Conservation (phyloP, 2,888 invertebrate species). For the Aelia acuminata region DNA sequence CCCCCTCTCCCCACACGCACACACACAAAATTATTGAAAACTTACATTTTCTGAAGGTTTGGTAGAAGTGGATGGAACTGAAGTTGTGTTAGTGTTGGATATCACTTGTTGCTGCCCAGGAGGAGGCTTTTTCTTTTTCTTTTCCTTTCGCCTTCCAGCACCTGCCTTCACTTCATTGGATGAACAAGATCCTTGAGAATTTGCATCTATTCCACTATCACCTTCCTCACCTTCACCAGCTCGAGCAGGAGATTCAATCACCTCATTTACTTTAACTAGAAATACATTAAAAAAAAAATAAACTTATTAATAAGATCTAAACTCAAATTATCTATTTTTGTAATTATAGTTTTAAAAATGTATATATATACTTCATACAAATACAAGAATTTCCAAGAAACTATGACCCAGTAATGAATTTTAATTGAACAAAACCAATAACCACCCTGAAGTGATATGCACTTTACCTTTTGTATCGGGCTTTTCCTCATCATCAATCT, state of each 20-base stretch:
- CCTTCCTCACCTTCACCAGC: constrained; percentile 82
- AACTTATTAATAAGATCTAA: too few species aligned
- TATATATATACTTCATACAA: not conserved
- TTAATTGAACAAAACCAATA: not conserved
- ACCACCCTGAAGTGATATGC: not conserved
- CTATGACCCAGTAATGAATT: not conserved
- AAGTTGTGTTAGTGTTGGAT: constrained; percentile 8
- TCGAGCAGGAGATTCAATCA: constrained; percentile 68
- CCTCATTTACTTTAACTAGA: constrained; percentile 58
- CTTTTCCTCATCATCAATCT: constrained; percentile 68
- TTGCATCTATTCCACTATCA: constrained; percentile 90
- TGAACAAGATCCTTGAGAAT: constrained; percentile 90
- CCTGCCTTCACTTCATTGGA: constrained; percentile 81
- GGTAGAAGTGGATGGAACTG: constrained; percentile 54
- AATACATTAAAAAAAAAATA: not conserved
- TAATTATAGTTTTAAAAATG: too few species aligned
- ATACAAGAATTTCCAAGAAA: too few species aligned
- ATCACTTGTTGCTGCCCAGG: not conserved
- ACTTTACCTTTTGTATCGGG: constrained; percentile 59
- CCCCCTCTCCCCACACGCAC: constrained; percentile 44
- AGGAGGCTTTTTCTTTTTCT: constrained; percentile 75
- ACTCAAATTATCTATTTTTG: too few species aligned
- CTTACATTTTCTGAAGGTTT: constrained; percentile 53
- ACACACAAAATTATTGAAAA: too few species aligned
- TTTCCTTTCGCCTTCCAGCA: constrained; percentile 78